Evolutionary conservation across 2,888 invertebrate species (phyloP), one percentile per base, ranked within the genome.

Genomic region (Chorisops tibialis): DNA sequence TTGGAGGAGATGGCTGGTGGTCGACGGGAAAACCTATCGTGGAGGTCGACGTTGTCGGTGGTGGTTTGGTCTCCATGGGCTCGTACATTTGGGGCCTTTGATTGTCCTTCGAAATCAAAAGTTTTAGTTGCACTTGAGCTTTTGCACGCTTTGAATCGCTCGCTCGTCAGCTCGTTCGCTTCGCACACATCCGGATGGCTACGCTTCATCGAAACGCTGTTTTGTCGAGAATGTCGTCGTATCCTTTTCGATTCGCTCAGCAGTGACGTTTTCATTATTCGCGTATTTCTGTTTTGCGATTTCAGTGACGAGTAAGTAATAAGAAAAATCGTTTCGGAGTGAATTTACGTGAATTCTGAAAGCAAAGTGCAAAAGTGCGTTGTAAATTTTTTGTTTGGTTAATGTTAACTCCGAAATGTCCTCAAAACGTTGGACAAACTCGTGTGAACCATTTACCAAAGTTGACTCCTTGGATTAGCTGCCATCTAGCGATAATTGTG

Each of bases 81-180:
- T 19, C 48, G 48, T 38, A 56, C 48, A 12, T 47, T 37, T 41
- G 41, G 41, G 16, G 38, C 21, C 22, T 38, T 58, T 14, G 45
- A 58, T 58, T 45, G 58, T 61, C 61, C 59, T 62, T 60, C 45
- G 56, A 62, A 64, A 64, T 56, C 60, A 60, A 59, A 64, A 60
- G 59, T 50, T 60, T 22, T 73, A 77, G 76, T 77, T 76, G 73
- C 73, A 73, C 70, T 77, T 76, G 73, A 74, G 74, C 77, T 74
- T 75, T 73, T 75, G 71, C 72, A 71, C 72, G 71, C 71, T 59
- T 43, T 62, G 54, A 59, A 61, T 59, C 54, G 60, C 41, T 61
- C 51, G 59, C 48, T 37, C 22, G n/a, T n/a, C n/a, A n/a, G n/a
- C n/a, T n/a, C n/a, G n/a, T n/a, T 9, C 30, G 30, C 30, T 30